Percentiles rank a stretch among this genome's conserved stretches.
phyloP scores from a whole-genome alignment of 2,888 invertebrate genomes.

The Crematogaster levior region DNA sequence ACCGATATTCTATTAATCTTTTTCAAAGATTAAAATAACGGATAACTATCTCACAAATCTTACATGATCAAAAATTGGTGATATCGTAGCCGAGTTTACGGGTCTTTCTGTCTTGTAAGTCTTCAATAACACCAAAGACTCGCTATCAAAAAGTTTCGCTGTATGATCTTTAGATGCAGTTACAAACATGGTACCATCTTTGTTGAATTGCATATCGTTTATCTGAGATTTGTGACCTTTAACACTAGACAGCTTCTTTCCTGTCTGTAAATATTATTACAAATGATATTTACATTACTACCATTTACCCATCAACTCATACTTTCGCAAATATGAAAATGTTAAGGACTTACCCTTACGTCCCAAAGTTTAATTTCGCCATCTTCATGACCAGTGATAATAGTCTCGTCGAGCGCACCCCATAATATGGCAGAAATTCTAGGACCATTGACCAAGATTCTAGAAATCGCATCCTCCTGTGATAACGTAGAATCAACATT shows the following conservation, averaged over 20 bases:
- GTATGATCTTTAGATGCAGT: conserved; percentile 99
- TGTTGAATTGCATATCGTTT: conserved; percentile 98
- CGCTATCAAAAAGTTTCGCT: conserved; percentile 97
- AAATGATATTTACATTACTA: background rate
- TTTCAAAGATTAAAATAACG: background rate
- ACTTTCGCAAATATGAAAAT: background rate
- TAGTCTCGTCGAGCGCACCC: conserved; percentile 96
- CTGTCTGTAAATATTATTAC: conserved; percentile 88
- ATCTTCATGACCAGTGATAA: conserved; percentile 97
- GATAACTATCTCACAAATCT: conserved; percentile 75
- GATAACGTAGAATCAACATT: conserved; percentile 91
- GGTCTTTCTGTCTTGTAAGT: conserved; percentile 99
- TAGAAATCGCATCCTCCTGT: conserved; percentile 91
- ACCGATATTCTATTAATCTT: background rate
- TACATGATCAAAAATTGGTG: conserved; percentile 97
- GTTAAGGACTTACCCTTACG: conserved; percentile 88
- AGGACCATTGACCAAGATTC: conserved; percentile 92
- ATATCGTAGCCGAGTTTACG: conserved; percentile 98
- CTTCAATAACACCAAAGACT: conserved; percentile 94
- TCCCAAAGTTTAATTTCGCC: conserved; percentile 98
- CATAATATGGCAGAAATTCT: conserved; percentile 97
- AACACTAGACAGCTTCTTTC: conserved; percentile 92
- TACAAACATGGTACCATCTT: conserved; percentile 97
- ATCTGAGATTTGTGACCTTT: conserved; percentile 95
- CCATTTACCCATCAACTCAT: background rate